Evolutionary conservation across 2,797 vertebrate species (phyloP), one percentile per base, ranked within the genome.

Genomic region (Eleutherodactylus coqui): DNA sequence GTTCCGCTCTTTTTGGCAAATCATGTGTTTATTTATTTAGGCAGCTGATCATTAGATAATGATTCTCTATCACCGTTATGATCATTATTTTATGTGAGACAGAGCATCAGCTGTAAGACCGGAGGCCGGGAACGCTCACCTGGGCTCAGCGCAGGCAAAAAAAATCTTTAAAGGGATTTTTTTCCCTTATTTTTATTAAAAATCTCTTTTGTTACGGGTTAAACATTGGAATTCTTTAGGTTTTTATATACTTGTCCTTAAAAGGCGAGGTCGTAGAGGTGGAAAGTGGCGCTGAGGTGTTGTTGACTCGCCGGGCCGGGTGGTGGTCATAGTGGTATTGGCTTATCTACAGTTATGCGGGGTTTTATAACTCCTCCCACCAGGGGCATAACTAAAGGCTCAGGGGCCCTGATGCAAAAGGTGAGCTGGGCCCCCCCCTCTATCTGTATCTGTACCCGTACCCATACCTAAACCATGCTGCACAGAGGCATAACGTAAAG

Each of bases 11-110:
- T 36, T 69, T 43, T 43, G 47, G 47, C 34, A 2, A 41, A 55
- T 27, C 47, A 72, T 58, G 16, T 27, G n/a, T 41, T 55, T 72
- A 58, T 70, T 53, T 70, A 70, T 82, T 72, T 29, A 51, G 62
- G 79, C 49, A 32, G 32, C 34, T 4, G 62, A 51, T 82, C 64
- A 64, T 27, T 64, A 53, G 49, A 51, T 51, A 69, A 53, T 27
- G 69, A 69, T 51, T 38, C 62, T 51, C 29, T n/a, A 51, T 51
- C 32, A 19, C 32, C 13, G 64, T 2, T 38, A 45, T 53, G 32
- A 82, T 82, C 47, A 72, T 82, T 82, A 82, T 82, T 82, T 51
- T 51, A 51, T 32, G 17, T 17, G 55, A 45, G 55, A 62, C 77
- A 43, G 77, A 51, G 49, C 41, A 24, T 51, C 80, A 41, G 80